Percentiles rank a stretch among this genome's conserved stretches.
These are phyloP conservation scores for Etheostoma cragini DNA, from an alignment of 2,113 vertebrate genomes.

Conservation along the genomic window DNA sequence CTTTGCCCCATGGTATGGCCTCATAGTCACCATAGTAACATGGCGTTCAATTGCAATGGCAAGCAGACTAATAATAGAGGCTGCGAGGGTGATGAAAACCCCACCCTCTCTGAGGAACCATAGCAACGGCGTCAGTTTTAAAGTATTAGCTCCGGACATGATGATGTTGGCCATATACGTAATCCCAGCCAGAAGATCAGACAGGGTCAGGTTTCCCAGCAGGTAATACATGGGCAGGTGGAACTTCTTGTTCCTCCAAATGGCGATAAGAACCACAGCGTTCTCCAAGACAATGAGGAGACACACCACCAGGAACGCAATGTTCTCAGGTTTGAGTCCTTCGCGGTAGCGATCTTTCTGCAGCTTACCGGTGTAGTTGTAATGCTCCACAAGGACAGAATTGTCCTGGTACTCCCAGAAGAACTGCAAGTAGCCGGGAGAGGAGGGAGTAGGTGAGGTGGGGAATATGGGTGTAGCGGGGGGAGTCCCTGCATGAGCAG, in stretches of 20 bases:
- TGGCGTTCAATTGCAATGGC: conserved; percentile 92
- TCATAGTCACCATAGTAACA: conserved; percentile 90
- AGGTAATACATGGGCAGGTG: conserved; percentile 93
- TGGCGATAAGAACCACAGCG: conserved; percentile 87
- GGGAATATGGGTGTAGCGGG: conserved; percentile 3
- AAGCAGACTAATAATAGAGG: conserved; percentile 90
- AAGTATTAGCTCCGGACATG: conserved; percentile 87
- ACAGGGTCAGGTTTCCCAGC: conserved; percentile 91
- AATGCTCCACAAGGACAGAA: conserved; percentile 85
- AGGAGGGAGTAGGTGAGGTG: conserved; percentile 34
- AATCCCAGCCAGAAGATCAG: conserved; percentile 90
- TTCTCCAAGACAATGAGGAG: conserved; percentile 91
- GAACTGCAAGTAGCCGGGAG: conserved; percentile 62
- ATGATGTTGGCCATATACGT: conserved; percentile 91
- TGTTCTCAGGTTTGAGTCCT: conserved; percentile 84
- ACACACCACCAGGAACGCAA: conserved; percentile 87
- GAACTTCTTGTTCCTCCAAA: conserved; percentile 92
- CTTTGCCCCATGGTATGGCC: conserved; percentile 83
- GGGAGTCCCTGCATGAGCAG: conserved; percentile 29
- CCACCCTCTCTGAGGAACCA: conserved; percentile 93
- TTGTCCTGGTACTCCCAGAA: conserved; percentile 84
- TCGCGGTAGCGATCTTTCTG: conserved; percentile 83
- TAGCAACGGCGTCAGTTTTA: conserved; percentile 87
- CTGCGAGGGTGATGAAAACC: conserved; percentile 90
- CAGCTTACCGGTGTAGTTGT: conserved; percentile 92